Evolutionary conservation across 2,888 invertebrate genomes (phyloP).

Genomic region (Villa cingulata): DNA sequence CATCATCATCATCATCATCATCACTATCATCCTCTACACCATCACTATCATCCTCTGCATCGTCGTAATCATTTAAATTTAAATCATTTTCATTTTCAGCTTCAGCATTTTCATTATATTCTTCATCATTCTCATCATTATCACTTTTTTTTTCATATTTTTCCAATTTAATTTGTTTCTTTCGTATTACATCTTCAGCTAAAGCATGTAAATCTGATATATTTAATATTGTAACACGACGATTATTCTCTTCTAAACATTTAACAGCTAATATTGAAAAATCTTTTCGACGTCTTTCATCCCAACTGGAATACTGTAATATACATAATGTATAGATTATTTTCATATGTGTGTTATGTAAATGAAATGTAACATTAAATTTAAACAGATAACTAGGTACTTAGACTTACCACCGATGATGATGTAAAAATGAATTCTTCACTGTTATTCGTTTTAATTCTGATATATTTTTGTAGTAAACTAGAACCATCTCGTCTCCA

Average conservation of each 20-base stretch:
- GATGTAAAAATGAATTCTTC: slow-evolving; percentile 32
- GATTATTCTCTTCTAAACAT: slow-evolving; percentile 20
- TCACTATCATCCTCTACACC: not conserved
- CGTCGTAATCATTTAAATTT: slow-evolving; percentile 15
- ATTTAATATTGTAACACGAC: slow-evolving; percentile 27
- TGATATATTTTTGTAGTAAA: slow-evolving; percentile 33
- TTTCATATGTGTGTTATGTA: no score
- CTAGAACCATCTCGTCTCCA: slow-evolving; percentile 34
- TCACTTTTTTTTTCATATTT: slow-evolving; percentile 13
- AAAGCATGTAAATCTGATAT: slow-evolving; percentile 7
- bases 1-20: not conserved
- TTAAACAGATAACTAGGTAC: not conserved
- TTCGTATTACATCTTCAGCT: slow-evolving; percentile 2
- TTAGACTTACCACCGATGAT: slow-evolving; percentile 31
- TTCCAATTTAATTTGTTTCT: not conserved
- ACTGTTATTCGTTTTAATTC: slow-evolving; percentile 26
- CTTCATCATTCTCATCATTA: slow-evolving; percentile 16
- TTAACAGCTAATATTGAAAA: slow-evolving; percentile 30
- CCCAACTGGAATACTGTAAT: slow-evolving; percentile 35
- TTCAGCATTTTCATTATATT: slow-evolving; percentile 16
- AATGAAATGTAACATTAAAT: not conserved
- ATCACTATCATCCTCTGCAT: not conserved
- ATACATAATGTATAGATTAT: slow-evolving; percentile 7
- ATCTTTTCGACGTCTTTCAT: slow-evolving; percentile 31
- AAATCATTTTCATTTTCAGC: slow-evolving; percentile 10